These are phyloP conservation scores for Laticauda colubrina DNA, from an alignment of 2,113 vertebrate species.

Conservation along the genomic window DNA sequence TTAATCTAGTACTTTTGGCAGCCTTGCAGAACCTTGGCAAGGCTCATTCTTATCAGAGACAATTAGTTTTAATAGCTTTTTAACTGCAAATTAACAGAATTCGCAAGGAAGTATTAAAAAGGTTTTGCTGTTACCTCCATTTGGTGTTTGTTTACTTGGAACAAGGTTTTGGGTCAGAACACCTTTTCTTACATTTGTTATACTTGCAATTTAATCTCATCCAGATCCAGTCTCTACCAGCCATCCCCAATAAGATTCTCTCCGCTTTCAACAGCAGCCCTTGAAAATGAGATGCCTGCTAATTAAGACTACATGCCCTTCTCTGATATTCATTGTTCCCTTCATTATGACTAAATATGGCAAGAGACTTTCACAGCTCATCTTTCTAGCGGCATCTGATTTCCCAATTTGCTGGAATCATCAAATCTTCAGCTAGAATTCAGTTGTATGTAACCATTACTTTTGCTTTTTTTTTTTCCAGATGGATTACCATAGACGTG, in stretches of 20 bases:
- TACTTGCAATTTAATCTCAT: not conserved
- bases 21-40: no score
- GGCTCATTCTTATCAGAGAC: no score
- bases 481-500: rapidly evolving
- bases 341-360: not conserved
- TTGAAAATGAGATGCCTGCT: constrained; percentile 22
- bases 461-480: constrained; percentile 35
- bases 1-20: no score
- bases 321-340: constrained; percentile 37
- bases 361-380: not conserved
- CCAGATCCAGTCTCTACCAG: not conserved
- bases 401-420: constrained; percentile 6
- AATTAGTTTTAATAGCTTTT: no score
- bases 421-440: constrained; percentile 17
- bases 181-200: not conserved
- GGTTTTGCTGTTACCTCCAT: no score
- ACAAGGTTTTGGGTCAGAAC: no score
- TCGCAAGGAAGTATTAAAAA: no score
- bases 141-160: no score
- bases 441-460: constrained; percentile 39
- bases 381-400: constrained; percentile 6
- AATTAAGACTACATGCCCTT: constrained; percentile 33
- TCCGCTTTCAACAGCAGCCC: not conserved
- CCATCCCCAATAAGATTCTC: not conserved
- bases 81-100: no score